Base-by-base conservation (phyloP, 2,888 invertebrate species). In the Sinotaia quadrata region DNA sequence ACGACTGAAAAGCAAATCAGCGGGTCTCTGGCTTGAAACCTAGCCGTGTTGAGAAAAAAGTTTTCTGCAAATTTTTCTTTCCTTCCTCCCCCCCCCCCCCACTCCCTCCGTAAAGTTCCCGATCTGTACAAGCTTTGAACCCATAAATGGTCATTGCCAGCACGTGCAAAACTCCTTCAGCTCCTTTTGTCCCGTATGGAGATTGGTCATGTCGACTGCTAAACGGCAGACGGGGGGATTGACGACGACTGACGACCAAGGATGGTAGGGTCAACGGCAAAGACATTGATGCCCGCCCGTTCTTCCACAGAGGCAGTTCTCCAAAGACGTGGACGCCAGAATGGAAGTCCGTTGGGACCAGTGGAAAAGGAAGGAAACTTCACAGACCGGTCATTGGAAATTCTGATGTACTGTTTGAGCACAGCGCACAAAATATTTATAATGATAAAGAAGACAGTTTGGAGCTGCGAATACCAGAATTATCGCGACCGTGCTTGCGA, bases 391-490 rank as follows among this genome's bases (percentile, higher is more conserved):
- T 10, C n/a, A 57, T 63, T 63, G 36, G 63, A 69, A 63, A 63
- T 62, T 62, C 62, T 51, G 62, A 71, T 68, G 60, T 62, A 61
- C 58, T 58, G 71, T 71, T 63, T 68, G 59, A 63, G 68, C 68
- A 60, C 41, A 24, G 47, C 56, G 61, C 59, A 65, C 68, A 63
- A 71, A 71, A 71, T 71, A 68, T 71, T 71, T 71, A 68, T 60
- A 49, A 56, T 65, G 71, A 63, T 59, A 68, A 68, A 65, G 60
- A 71, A 54, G 68, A 63, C 68, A 68, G 59, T 54, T 63, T 49
- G 57, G 51, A 56, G 62, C 57, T 58, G 49, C 51, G 65, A 68
- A 52, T 24, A 33, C 49, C 37, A 29, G 58, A 68, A 63, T 58
- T 37, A 66, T 68, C 63, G 56, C 59, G 67, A 41, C 49, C 71